Evolutionary conservation across 2,888 invertebrate species (phyloP), one percentile per base, ranked within the genome.

Genomic region (Axea sp.): DNA sequence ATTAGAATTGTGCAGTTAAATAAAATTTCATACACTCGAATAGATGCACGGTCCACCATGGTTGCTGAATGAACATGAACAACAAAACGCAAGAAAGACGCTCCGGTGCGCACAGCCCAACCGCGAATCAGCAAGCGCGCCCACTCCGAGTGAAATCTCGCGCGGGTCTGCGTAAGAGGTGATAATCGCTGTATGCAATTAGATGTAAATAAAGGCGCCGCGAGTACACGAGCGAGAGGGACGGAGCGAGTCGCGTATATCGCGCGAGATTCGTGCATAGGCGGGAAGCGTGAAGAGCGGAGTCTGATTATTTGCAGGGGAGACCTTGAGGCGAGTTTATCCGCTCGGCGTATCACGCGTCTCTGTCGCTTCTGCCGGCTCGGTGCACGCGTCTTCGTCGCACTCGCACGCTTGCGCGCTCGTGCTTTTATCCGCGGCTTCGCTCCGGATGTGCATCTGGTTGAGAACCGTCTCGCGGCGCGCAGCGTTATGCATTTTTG

Each of bases 401-500:
- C 24, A 24, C 24, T 24, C 24, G 64, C 76, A 73, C 69, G 69
- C 39, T 31, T 60, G 47, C 71, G 49, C 74, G 73, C 76, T 1
- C 51, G 24, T 8, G 30, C 39, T 53, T 31, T 71, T 55, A 64
- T 53, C 14, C 57, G 69, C 62, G 60, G 28, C 14, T 15, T 41
- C 41, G 45, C 49, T 62, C 72, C 73, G 73, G 71, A 68, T 75
- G 76, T 69, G 33, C 67, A 73, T 77, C 77, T 73, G 81, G 86
- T 84, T 86, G 86, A 86, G 86, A 86, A 85, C 86, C 86, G 78
- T 79, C 80, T 82, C 78, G 76, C 77, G 81, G 81, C 82, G 81
- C 83, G 85, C 83, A 86, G 76, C 77, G 81, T 81, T 82, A 82
- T 84, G 85, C 83, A 86, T 84, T 86, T 84, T 86, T 84, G 83